Base-by-base conservation (phyloP, 1,140 invertebrate genomes). In the Agrilus planipennis region DNA sequence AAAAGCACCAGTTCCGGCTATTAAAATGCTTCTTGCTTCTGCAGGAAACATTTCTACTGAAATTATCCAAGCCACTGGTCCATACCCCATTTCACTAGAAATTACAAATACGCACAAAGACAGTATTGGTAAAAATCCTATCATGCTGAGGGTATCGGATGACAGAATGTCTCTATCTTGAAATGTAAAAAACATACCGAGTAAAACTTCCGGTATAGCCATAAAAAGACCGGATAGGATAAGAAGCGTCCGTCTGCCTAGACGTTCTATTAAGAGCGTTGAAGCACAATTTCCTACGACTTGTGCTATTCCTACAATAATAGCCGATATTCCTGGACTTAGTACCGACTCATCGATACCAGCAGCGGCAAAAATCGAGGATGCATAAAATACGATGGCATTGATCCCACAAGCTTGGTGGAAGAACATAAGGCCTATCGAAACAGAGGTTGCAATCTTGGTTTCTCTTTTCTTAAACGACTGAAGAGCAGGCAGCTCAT, bases 21-120 rank as follows among this genome's bases (percentile, higher is more conserved):
- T 82, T 28, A 84, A 73, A n/a, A n/a, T n/a, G 44, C 81, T 83
- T 42, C 85, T 84, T 11, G 89, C 70, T 36, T 81, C 74, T 47
- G 81, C 63, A 34, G 84, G 70, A 64, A 84, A 83, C 47, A 86
- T 55, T 61, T 88, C 84, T 1, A 77, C 73, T 42, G 83, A 73
- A 46, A 88, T 70, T 50, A 87, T 65, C 72, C 85, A 89, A 0
- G 84, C 82, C 29, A 89, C 75, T 0, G 84, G 83, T 0, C 85
- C 85, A 47, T 81, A 82, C 7, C 86, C 86, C 1, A 89, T 55
- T 0, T 80, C 81, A 62, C 85, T 89, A 3, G 80, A 71, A 23
- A 83, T 55, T 37, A 87, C 83, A 55, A 85, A 94, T 6, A 82
- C 49, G 17, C 81, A 76, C 1, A 92, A 56, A 38, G 77, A 77